These are phyloP conservation scores for Rhinoraja longicauda DNA, from an alignment of 2,797 vertebrate species.

Conservation along the genomic window DNA sequence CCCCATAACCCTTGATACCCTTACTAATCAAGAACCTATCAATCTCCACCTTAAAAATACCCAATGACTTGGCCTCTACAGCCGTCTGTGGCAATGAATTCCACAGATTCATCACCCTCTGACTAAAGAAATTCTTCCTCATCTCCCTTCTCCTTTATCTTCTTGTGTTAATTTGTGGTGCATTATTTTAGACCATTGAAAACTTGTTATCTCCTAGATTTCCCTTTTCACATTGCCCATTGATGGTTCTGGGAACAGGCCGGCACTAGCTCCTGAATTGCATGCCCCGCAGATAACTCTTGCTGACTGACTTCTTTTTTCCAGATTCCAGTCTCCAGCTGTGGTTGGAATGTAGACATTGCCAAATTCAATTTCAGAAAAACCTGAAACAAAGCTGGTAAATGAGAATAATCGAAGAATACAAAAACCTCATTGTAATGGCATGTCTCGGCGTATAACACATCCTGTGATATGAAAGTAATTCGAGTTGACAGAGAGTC, in stretches of 20 bases:
- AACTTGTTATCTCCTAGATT: not conserved
- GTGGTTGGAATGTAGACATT: conserved; percentile 1
- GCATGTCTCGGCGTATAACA: not conserved
- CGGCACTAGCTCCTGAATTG: not conserved
- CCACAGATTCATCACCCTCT: no score
- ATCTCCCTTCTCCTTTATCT: no score
- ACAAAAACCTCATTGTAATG: not conserved
- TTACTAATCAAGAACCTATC: no score
- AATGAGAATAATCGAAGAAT: not conserved
- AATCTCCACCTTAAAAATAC: no score
- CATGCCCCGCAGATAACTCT: not conserved
- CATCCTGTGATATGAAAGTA: not conserved
- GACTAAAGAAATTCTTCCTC: no score
- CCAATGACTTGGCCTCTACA: no score
- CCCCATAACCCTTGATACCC: no score
- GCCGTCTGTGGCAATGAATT: no score
- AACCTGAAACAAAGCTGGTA: not conserved
- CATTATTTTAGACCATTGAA: not conserved
- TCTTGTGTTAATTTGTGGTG: not conserved
- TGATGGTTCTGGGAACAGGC: not conserved
- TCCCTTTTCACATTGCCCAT: not conserved
- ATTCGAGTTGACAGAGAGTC: not conserved
- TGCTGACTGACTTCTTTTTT: not conserved
- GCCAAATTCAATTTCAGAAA: not conserved
- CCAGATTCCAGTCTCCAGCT: not conserved